These are phyloP conservation scores for Xenopus petersii DNA, from an alignment of 2,797 vertebrate species.

Conservation along the genomic window DNA sequence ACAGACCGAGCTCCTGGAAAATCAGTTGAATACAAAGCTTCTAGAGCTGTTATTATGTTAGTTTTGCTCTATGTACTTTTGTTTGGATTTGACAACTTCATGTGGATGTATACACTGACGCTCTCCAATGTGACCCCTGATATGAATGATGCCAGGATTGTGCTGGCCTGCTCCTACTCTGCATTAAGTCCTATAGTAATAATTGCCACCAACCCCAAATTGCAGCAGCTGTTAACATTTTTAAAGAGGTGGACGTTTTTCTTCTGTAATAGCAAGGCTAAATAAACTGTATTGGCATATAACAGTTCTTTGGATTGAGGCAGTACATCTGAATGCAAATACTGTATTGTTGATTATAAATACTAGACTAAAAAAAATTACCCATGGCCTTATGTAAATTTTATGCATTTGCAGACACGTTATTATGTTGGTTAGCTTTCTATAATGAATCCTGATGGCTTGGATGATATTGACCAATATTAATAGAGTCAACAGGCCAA, in stretches of 20 bases:
- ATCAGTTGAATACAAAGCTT: conserved; percentile 19
- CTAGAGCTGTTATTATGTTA: conserved; percentile 19
- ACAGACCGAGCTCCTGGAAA: background rate
- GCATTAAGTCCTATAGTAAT: conserved; percentile 16
- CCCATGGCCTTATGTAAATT: no score
- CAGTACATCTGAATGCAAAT: no score
- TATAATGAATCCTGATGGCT: no score
- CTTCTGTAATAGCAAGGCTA: background rate
- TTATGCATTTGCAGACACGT: no score
- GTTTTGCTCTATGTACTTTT: conserved; percentile 13
- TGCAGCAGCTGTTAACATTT: background rate
- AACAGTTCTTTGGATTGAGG: background rate
- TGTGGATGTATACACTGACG: conserved; percentile 25
- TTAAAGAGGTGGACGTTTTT: background rate
- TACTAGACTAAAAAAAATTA: no score
- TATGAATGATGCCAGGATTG: conserved; percentile 12
- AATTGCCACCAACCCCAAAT: conserved; percentile 4
- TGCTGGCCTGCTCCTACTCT: conserved; percentile 12
- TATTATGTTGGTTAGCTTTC: no score
- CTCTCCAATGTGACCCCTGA: background rate
- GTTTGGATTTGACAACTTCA: conserved; percentile 22
- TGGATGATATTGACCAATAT: no score
- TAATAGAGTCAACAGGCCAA: no score
- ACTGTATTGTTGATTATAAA: no score
- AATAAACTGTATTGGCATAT: background rate